These are phyloP conservation scores for Protonibea diacanthus DNA, from an alignment of 2,797 vertebrate species.

Conservation along the genomic window DNA sequence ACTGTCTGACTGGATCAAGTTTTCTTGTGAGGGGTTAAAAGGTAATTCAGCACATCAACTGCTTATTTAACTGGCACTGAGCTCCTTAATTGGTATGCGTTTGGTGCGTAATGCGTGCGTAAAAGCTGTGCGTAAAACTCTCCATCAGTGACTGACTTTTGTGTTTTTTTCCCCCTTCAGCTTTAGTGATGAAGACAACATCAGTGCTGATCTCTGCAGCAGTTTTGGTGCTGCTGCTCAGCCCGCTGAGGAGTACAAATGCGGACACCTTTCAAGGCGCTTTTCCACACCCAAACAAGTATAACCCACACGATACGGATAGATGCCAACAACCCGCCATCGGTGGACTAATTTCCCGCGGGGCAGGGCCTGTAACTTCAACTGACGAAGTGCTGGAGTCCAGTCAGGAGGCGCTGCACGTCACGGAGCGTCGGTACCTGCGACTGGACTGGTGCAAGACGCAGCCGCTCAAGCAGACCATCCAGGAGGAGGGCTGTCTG, in stretches of 20 bases:
- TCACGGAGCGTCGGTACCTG: conserved; percentile 95
- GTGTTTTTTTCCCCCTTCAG: conserved; percentile 23
- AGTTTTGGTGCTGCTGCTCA: conserved; percentile 85
- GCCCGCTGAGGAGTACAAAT: conserved; percentile 78
- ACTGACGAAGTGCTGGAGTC: conserved; percentile 95
- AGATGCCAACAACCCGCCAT: conserved; percentile 85
- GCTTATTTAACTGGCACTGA: not conserved
- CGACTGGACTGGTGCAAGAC: conserved; percentile 98
- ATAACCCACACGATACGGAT: conserved; percentile 89
- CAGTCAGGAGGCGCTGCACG: conserved; percentile 95
- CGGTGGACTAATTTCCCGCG: conserved; percentile 83
- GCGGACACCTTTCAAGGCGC: conserved; percentile 88
- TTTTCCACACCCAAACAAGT: conserved; percentile 92
- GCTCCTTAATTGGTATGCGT: fast-evolving
- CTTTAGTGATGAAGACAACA: conserved; percentile 54
- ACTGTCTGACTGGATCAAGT: conserved; percentile 16
- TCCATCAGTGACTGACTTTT: not conserved
- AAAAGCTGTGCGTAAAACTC: conserved; percentile 56
- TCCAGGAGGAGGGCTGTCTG: conserved; percentile 94
- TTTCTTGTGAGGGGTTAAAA: conserved; percentile 7
- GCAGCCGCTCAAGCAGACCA: conserved; percentile 95
- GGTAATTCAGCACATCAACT: conserved; percentile 49
- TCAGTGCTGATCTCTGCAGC: conserved; percentile 65
- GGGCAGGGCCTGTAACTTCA: conserved; percentile 80
- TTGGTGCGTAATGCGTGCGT: conserved; percentile 46